Conservation (phyloP, 2,888 invertebrate genomes). For the Drosophila anomalipes region DNA sequence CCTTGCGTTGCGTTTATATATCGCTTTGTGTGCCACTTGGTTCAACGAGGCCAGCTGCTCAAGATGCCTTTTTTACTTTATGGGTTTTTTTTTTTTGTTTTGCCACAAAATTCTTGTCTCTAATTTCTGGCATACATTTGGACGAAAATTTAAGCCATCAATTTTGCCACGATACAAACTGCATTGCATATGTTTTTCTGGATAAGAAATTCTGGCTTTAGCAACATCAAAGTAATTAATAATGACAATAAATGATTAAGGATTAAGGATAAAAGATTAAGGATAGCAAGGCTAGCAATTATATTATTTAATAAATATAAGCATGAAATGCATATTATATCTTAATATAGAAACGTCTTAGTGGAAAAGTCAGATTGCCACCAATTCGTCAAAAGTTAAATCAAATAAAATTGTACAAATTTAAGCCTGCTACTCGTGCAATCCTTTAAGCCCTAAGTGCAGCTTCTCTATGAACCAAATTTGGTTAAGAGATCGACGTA, state of each 20-base stretch:
- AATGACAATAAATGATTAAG: neutral
- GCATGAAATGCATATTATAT: neutral
- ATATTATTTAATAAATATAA: neutral
- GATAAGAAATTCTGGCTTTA: neutral
- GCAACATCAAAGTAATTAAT: neutral
- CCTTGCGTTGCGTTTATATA: slow-evolving; percentile 15
- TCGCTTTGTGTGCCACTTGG: slow-evolving; percentile 30
- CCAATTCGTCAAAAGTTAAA: neutral
- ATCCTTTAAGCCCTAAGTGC: neutral
- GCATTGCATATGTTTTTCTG: neutral
- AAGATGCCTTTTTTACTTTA: neutral
- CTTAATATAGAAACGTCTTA: too few species aligned
- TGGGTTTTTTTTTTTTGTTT: neutral
- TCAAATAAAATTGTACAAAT: neutral
- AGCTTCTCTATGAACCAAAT: neutral
- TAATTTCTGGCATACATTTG: slow-evolving; percentile 22
- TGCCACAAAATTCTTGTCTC: slow-evolving; percentile 5
- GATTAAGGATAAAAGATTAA: too few species aligned
- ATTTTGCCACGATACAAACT: neutral
- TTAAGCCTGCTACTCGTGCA: neutral
- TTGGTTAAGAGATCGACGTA: slow-evolving; percentile 3
- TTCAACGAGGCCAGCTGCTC: slow-evolving; percentile 30
- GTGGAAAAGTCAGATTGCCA: neutral
- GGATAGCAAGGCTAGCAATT: neutral
- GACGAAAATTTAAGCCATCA: neutral